phyloP scores from a whole-genome alignment of 2,113 vertebrate genomes.

The Calidris pugnax region DNA sequence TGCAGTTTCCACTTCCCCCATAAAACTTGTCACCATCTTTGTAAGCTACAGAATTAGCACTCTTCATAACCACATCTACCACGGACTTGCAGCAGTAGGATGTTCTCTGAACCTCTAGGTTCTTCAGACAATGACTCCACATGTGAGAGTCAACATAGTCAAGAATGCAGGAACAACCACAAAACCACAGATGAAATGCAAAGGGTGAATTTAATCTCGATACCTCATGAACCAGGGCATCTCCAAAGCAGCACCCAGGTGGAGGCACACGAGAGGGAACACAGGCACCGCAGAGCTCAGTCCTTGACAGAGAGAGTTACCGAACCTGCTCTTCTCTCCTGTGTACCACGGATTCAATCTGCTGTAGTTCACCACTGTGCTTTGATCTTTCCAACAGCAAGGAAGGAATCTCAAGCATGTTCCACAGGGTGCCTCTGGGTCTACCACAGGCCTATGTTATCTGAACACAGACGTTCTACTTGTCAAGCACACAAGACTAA shows the following conservation, averaged over 20 bases:
- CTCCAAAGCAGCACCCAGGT: neutral
- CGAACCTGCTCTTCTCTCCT: neutral
- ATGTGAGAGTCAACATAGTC: neutral
- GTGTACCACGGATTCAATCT: neutral
- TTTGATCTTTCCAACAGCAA: neutral
- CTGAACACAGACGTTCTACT: neutral
- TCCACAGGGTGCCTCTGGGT: neutral
- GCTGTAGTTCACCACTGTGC: neutral
- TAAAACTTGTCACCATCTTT: neutral
- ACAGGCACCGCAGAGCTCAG: neutral
- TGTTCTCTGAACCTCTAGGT: neutral
- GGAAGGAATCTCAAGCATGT: neutral
- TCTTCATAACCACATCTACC: neutral
- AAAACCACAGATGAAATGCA: neutral
- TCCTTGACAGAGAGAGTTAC: neutral
- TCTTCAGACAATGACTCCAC: rapidly evolving
- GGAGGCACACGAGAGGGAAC: neutral
- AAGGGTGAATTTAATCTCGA: neutral
- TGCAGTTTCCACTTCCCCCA: neutral
- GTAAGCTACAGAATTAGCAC: neutral
- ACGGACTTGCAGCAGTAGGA: neutral
- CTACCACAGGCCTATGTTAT: neutral
- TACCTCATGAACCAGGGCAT: neutral
- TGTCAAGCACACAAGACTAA: neutral
- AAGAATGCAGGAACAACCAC: neutral